Conservation (phyloP, 35 echinoderm and acorn worm species). For the Hemicentrotus pulcherrimus region DNA sequence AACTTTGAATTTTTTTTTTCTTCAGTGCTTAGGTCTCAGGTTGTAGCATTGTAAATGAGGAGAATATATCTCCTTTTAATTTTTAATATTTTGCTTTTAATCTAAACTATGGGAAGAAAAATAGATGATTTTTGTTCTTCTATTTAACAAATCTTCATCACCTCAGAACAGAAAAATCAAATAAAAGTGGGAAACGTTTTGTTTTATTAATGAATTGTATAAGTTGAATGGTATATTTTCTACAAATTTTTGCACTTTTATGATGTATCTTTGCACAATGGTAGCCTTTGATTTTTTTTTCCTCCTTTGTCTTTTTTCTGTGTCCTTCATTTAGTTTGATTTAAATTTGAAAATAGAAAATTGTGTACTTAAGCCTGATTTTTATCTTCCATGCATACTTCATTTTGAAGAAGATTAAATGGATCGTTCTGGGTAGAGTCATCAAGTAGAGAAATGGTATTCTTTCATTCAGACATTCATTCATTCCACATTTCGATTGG, state of each 20-base stretch:
- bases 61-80: not conserved
- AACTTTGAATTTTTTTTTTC: not conserved
- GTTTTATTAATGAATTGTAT: not conserved
- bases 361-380: not conserved
- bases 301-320: not conserved
- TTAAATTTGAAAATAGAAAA: not conserved
- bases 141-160: not conserved
- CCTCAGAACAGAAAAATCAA: not conserved
- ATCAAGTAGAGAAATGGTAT: not conserved
- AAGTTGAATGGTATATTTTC: not conserved
- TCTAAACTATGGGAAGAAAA: not conserved
- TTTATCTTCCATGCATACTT: not conserved
- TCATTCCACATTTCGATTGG: not conserved
- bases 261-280: not conserved
- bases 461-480: not conserved
- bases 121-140: not conserved
- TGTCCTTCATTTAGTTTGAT: not conserved
- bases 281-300: not conserved
- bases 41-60: not conserved
- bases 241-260: conserved; percentile 6
- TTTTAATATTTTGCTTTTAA: not conserved
- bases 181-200: not conserved
- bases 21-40: conserved; percentile 8
- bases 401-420: not conserved
- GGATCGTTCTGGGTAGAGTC: not conserved